These are phyloP conservation scores for Ornithorhynchus anatinus DNA, from an alignment of 2,113 vertebrate genomes.

Conservation along the genomic window DNA sequence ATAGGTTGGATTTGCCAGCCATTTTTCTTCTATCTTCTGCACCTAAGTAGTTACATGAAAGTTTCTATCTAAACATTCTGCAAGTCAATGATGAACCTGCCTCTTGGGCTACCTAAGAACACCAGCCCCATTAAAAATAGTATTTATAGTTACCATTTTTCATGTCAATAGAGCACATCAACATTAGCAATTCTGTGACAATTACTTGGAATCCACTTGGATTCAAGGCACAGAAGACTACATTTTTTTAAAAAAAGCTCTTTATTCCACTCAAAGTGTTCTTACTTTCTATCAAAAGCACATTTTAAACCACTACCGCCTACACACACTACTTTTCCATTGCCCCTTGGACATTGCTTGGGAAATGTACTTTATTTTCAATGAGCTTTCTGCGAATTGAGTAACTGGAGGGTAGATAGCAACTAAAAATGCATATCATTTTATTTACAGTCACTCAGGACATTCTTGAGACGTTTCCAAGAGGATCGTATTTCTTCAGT, in stretches of 20 bases:
- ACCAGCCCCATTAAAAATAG: neutral
- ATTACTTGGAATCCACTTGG: neutral
- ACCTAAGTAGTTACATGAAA: no score
- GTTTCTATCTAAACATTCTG: no score
- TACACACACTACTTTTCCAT: neutral
- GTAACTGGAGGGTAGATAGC: neutral
- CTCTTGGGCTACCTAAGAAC: neutral
- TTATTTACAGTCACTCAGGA: neutral
- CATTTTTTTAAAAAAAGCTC: neutral
- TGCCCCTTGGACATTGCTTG: neutral
- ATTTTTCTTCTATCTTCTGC: neutral
- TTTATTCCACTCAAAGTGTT: neutral
- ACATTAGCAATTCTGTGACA: neutral
- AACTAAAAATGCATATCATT: neutral
- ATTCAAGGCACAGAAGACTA: neutral
- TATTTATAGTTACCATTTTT: neutral
- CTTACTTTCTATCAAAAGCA: neutral
- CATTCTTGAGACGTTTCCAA: neutral
- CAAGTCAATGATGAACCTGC: no score
- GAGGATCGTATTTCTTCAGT: neutral
- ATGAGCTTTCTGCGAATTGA: neutral
- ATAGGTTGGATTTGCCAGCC: neutral
- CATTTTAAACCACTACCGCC: neutral
- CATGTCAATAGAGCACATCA: neutral
- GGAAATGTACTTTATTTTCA: slow-evolving; percentile 15